Percentiles rank a stretch among this genome's conserved stretches.
These are phyloP conservation scores for Torymus auratus DNA, from an alignment of 2,888 invertebrate genomes.

Conservation along the genomic window DNA sequence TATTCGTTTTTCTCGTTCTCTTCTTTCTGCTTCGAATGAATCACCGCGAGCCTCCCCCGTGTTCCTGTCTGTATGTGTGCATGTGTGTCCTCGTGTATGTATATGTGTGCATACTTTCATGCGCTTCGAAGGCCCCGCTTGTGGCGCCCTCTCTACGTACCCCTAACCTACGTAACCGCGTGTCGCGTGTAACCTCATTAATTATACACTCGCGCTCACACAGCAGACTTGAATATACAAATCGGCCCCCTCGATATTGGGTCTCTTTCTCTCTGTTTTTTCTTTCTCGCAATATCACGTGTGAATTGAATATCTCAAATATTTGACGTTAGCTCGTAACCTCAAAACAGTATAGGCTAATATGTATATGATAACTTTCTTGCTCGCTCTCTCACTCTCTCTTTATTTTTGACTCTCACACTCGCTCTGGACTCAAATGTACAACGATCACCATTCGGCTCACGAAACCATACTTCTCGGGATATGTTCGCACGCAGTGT, in stretches of 20 bases:
- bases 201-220: not conserved
- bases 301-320: not conserved
- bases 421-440: conserved; percentile 3
- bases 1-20: no score
- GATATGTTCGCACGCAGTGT: no score
- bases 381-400: no score
- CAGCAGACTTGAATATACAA: conserved; percentile 1
- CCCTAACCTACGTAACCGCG: conserved; percentile 38
- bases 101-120: conserved; percentile 56
- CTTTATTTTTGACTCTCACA: not conserved
- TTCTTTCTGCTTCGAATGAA: no score
- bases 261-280: not conserved
- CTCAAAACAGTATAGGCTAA: conserved; percentile 7
- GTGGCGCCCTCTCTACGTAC: conserved; percentile 46
- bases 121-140: conserved; percentile 48
- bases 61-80: no score
- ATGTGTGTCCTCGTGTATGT: not conserved
- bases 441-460: no score
- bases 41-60: no score
- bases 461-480: no score
- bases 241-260: not conserved
- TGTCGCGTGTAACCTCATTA: not conserved
- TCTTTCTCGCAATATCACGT: not conserved
- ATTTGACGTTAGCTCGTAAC: not conserved
- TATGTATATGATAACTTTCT: no score